Conservation (phyloP, 2,888 invertebrate species). For the Caenorhabditis angaria region DNA sequence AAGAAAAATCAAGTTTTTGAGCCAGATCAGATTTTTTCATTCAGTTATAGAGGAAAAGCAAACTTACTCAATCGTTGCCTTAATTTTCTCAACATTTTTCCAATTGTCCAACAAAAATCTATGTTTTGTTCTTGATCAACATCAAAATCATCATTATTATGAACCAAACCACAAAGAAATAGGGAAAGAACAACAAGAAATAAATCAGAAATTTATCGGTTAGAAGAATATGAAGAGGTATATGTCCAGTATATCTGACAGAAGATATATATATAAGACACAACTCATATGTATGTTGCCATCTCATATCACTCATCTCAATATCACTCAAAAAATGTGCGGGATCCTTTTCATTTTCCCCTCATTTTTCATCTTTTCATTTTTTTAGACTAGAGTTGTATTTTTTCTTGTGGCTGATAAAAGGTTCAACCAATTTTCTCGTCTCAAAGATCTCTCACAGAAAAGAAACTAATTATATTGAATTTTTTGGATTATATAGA, state of each 20-base stretch:
- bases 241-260: not conserved
- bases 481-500: no score
- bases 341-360: not conserved
- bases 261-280: not conserved
- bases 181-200: not conserved
- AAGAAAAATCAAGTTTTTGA: no score
- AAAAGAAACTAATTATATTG: no score
- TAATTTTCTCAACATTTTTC: not conserved
- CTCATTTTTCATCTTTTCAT: not conserved
- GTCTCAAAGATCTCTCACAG: no score
- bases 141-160: no score
- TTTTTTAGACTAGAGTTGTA: not conserved
- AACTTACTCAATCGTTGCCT: not conserved
- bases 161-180: no score
- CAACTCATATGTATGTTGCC: constrained; percentile 1
- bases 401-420: no score
- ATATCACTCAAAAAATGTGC: constrained; percentile 1
- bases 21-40: no score
- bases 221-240: constrained; percentile 2
- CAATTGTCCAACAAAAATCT: not conserved
- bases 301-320: constrained; percentile 2
- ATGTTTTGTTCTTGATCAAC: no score
- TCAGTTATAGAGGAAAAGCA: not conserved
- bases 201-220: not conserved
- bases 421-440: no score